Conservation (phyloP, 2,797 vertebrate species). For the Chaetodon trifasciatus region DNA sequence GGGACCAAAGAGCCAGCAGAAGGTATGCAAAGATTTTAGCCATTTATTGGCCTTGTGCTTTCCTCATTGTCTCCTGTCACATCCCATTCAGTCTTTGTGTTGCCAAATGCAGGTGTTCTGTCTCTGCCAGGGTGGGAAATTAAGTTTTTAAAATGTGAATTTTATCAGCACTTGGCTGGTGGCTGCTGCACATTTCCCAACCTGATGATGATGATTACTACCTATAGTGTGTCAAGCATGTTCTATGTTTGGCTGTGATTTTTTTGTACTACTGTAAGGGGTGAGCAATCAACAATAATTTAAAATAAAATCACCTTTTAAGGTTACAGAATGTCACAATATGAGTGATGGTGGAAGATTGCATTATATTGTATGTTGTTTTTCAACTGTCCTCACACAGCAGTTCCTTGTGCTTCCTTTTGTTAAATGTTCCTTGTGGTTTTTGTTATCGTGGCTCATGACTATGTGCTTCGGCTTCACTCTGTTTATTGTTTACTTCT, state of each 20-base stretch:
- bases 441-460: conserved; percentile 10
- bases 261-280: background rate
- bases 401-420: conserved; percentile 3
- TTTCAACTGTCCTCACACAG: background rate
- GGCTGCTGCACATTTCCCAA: too few relatives aligned
- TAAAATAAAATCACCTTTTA: too few relatives aligned
- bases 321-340: background rate
- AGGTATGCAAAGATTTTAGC: conserved; percentile 51
- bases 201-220: background rate
- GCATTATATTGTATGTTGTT: background rate
- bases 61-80: background rate
- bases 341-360: background rate
- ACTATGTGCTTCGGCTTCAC: background rate
- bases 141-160: too few relatives aligned
- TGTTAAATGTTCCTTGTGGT: background rate
- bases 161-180: too few relatives aligned
- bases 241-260: conserved; percentile 27
- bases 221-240: background rate
- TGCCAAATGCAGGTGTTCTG: conserved; percentile 7
- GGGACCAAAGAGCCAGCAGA: conserved; percentile 40
- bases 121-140: background rate
- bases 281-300: too few relatives aligned
- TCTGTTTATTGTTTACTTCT: background rate
- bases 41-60: conserved; percentile 5
- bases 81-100: background rate